A percentile compares a stretch with the other conserved stretches of the same genome.
Evolutionary conservation across 2,888 invertebrate genomes (phyloP).

Genomic region (Galeopsomyia nigrocyanea): DNA sequence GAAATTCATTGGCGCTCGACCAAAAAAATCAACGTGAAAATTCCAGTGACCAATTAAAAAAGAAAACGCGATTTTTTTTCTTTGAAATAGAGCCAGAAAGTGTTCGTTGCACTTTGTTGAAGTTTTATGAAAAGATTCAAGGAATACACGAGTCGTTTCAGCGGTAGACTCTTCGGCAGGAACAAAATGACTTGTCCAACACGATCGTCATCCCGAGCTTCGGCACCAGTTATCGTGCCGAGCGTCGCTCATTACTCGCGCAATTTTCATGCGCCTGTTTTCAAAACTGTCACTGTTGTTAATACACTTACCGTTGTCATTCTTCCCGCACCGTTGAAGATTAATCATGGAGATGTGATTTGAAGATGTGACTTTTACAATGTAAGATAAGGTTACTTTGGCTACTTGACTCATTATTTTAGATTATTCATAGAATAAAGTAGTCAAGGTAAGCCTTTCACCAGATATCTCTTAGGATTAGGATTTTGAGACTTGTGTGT

Average conservation of each 20-base stretch:
- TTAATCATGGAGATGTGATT: constrained; percentile 41
- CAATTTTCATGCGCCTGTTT: constrained; percentile 62
- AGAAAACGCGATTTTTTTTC: neutral
- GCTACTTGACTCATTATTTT: neutral
- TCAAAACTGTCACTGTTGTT: constrained; percentile 62
- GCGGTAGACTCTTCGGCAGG: neutral
- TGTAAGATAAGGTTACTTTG: no score
- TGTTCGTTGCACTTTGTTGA: constrained; percentile 46
- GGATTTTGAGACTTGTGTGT: no score
- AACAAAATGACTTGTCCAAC: constrained; percentile 63
- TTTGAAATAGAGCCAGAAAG: no score
- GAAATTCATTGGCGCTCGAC: constrained; percentile 56
- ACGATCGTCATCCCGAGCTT: constrained; percentile 53
- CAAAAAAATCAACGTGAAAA: constrained; percentile 35
- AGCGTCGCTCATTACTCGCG: constrained; percentile 58
- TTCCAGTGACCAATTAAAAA: constrained; percentile 18
- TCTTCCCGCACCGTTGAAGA: constrained; percentile 63
- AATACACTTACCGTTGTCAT: constrained; percentile 60
- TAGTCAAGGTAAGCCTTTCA: neutral
- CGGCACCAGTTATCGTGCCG: constrained; percentile 56
- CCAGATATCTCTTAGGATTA: neutral
- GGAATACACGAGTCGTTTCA: constrained; percentile 21
- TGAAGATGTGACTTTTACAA: no score
- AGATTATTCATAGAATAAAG: neutral
- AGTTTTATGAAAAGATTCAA: constrained; percentile 49